Base-by-base conservation (phyloP, 2,888 invertebrate species). In the Sminthurides aquaticus region DNA sequence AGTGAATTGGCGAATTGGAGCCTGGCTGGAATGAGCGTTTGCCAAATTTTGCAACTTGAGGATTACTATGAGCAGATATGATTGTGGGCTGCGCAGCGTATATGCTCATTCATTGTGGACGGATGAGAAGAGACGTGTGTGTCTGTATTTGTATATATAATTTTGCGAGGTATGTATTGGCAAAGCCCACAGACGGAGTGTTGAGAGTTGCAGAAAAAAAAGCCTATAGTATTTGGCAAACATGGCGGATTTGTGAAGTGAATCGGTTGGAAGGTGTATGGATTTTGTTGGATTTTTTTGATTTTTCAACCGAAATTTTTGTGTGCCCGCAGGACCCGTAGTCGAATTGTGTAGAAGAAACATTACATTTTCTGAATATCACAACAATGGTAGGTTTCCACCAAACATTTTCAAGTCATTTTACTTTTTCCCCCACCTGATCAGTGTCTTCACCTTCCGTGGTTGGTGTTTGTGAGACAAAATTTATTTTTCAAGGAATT, bases 201-300 rank as follows among this genome's bases (percentile, higher is more conserved):
- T 52, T 15, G 22, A n/a, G n/a, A n/a, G n/a, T n/a, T n/a, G n/a
- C n/a, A n/a, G 52, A 61, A 55, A 49, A 49, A 62, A 62, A 62
- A 54, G 52, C 54, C 62, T 62, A 57, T 57, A 63, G 57, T 57
- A 63, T 57, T 63, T 57, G 57, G 57, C 57, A 49, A 63, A 63
- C 63, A 63, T 63, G 63, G 63, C 63, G 57, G 57, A 57, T 54
- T 55, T 62, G 24, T 62, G 43, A 56, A 27, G 26, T 62, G 54
- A 20, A 52, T 20, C 22, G 5, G 52, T 52, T 15, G 52, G 20
- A 15, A 20, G 52, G 5, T 8, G 5, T 52, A 52, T 52, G 52
- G 43, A 34, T 34, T 34, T 34, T 34, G 43, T 34, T 34, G 43
- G 43, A 34, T 34, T 34, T 34, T 34, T 34, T 34, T 34, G 43